phyloP scores from a whole-genome alignment of 1,140 invertebrate species.

The Hirudo medicinalis region DNA sequence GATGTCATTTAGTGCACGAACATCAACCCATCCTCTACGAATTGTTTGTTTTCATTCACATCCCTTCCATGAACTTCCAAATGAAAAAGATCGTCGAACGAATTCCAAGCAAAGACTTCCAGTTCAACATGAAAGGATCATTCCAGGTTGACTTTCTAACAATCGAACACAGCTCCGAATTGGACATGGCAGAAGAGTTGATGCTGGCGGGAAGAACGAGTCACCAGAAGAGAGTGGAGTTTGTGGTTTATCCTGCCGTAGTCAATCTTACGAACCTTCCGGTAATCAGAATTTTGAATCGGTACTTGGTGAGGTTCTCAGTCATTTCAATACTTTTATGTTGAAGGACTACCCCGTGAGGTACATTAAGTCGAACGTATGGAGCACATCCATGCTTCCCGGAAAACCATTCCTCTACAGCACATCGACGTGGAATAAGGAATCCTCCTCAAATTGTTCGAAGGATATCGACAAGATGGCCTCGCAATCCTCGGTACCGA shows the following conservation, averaged over 20 bases:
- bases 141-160: constrained; percentile 17
- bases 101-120: constrained; percentile 17
- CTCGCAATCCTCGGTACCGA: constrained; percentile 14
- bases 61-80: constrained; percentile 15
- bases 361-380: constrained; percentile 18
- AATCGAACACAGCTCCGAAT: constrained; percentile 22
- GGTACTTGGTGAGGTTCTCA: too few species aligned
- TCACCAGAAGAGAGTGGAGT: too few species aligned
- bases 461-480: constrained; percentile 21
- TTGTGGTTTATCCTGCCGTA: too few species aligned
- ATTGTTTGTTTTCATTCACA: constrained; percentile 20
- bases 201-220: constrained; percentile 26
- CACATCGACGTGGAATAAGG: constrained; percentile 21
- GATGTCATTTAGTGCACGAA: constrained; percentile 21
- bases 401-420: constrained; percentile 20
- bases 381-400: constrained; percentile 19
- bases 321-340: too few species aligned
- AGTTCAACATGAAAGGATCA: constrained; percentile 17
- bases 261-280: too few species aligned
- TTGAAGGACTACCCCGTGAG: not conserved
- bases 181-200: constrained; percentile 27
- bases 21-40: constrained; percentile 22
- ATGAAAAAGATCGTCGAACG: constrained; percentile 11
- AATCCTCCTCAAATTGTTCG: constrained; percentile 22
- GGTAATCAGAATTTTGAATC: too few species aligned